phyloP scores from a whole-genome alignment of 2,113 vertebrate genomes.

The Ctenomys sociabilis region DNA sequence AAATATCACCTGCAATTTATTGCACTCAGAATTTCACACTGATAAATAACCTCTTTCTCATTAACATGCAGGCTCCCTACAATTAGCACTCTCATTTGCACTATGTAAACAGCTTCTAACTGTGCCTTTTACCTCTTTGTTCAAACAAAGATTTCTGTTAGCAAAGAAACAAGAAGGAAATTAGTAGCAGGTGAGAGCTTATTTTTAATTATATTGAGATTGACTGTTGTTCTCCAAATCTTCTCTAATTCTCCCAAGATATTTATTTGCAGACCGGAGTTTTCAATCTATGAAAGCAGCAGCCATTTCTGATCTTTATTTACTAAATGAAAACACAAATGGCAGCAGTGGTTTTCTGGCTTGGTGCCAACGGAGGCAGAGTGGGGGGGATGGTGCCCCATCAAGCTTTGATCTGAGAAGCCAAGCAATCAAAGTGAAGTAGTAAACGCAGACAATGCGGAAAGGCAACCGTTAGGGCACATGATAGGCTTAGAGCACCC shows the following conservation, averaged over 20 bases:
- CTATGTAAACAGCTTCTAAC: slow-evolving; percentile 83
- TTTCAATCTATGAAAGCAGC: slow-evolving; percentile 78
- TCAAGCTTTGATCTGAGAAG: slow-evolving; percentile 8
- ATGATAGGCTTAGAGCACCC: background rate
- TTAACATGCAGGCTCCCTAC: slow-evolving; percentile 83
- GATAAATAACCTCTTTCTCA: slow-evolving; percentile 83
- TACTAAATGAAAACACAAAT: slow-evolving; percentile 81
- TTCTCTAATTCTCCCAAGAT: slow-evolving; percentile 83
- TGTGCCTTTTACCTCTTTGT: slow-evolving; percentile 83
- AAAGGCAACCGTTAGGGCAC: background rate
- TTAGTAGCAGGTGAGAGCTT: slow-evolving; percentile 84
- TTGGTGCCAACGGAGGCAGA: slow-evolving; percentile 52
- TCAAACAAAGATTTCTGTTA: slow-evolving; percentile 83
- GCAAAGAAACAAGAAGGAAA: slow-evolving; percentile 82
- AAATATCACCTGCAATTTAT: slow-evolving; percentile 83
- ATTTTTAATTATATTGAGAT: slow-evolving; percentile 84
- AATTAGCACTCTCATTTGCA: slow-evolving; percentile 82
- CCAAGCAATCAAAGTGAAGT: background rate
- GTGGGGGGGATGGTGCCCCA: background rate
- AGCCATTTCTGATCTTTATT: slow-evolving; percentile 81
- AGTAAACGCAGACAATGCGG: background rate
- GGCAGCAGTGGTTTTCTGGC: slow-evolving; percentile 71
- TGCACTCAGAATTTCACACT: slow-evolving; percentile 82
- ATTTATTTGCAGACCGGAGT: slow-evolving; percentile 80
- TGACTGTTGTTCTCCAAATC: slow-evolving; percentile 83